These are phyloP conservation scores for Troides aeacus DNA, from an alignment of 2,888 invertebrate genomes.

Conservation along the genomic window DNA sequence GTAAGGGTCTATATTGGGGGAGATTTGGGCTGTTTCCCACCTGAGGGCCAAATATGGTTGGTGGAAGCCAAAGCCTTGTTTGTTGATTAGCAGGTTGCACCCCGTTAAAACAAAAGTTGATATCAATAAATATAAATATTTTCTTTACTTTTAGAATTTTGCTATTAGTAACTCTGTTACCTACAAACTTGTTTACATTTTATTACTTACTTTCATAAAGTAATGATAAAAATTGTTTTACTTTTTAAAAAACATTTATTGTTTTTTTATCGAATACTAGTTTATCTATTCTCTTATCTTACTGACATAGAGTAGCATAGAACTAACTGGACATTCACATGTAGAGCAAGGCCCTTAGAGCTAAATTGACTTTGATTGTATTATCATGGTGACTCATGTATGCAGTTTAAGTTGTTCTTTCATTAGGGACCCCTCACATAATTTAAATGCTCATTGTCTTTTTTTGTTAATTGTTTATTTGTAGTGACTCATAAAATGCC, in stretches of 20 bases:
- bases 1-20: too few species aligned
- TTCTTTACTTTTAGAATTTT: too few species aligned
- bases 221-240: too few species aligned
- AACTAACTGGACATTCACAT: slow-evolving; percentile 14
- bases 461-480: not conserved
- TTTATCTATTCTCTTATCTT: slow-evolving; percentile 9
- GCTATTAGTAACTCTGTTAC: too few species aligned
- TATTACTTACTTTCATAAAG: too few species aligned
- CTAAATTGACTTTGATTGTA: slow-evolving; percentile 25
- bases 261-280: slow-evolving; percentile 6
- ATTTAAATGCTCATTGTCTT: not conserved
- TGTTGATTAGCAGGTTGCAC: too few species aligned
- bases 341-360: slow-evolving; percentile 18
- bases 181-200: too few species aligned
- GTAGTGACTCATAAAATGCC: not conserved
- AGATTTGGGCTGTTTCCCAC: too few species aligned
- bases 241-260: not conserved
- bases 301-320: not conserved
- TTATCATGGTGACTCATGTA: slow-evolving; percentile 17
- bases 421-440: slow-evolving; percentile 7
- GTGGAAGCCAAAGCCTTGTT: too few species aligned
- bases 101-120: too few species aligned
- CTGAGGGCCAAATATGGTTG: too few species aligned
- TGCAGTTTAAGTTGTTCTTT: slow-evolving; percentile 5
- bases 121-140: too few species aligned